Percentiles rank a stretch among this genome's conserved stretches.
Evolutionary conservation across 37 sponge, comb jelly and placozoan genomes (phyloP).

Genomic region (Eunapius fragilis): DNA sequence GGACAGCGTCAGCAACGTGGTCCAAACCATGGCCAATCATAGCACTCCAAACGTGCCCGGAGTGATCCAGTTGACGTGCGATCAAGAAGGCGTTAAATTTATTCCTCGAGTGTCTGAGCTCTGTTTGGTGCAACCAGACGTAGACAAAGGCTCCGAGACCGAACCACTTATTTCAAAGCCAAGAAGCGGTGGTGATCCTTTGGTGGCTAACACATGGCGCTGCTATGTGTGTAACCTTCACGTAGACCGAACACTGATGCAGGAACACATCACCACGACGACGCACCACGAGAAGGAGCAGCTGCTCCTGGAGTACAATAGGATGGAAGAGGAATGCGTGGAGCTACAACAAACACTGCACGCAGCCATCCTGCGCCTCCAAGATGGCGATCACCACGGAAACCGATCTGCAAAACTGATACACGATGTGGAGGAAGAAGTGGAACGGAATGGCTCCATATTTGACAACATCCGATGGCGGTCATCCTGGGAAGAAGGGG

Average conservation of each 20-base stretch:
- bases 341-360: not conserved
- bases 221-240: not conserved
- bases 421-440: slow-evolving; percentile 36
- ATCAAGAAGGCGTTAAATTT: not conserved
- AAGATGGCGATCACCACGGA: slow-evolving; percentile 22
- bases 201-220: not conserved
- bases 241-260: not conserved
- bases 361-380: not conserved
- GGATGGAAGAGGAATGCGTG: not conserved
- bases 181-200: not conserved
- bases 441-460: not conserved
- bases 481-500: not conserved
- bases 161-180: not conserved
- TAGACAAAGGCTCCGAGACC: not conserved
- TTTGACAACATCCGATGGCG: not conserved
- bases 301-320: slow-evolving; percentile 45
- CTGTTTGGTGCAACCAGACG: not conserved
- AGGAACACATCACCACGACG: not conserved
- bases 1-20: not conserved
- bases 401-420: slow-evolving; percentile 35
- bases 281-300: slow-evolving; percentile 17
- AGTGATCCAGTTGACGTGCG: not conserved
- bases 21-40: not conserved
- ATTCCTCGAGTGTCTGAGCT: not conserved
- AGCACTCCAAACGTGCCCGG: not conserved